A percentile compares a stretch with the other conserved stretches of the same genome.
phyloP scores from a whole-genome alignment of 1,140 invertebrate species.

The Grapholita molesta region DNA sequence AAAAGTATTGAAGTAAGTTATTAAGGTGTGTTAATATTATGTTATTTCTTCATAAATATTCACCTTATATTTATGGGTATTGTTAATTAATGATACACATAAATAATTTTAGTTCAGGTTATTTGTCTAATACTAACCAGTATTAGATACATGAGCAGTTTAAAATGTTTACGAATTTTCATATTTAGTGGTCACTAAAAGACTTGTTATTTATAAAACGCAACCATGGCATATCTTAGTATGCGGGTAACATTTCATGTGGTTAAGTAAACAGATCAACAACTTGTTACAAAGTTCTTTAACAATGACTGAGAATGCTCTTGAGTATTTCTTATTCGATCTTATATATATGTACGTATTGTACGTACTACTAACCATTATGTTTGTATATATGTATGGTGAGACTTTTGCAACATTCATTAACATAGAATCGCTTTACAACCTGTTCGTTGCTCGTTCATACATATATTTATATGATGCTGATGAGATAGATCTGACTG shows the following conservation, averaged over 20 bases:
- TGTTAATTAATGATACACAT: no score
- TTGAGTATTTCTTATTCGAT: neutral
- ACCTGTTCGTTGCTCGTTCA: neutral
- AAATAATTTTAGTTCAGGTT: no score
- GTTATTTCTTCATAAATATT: no score
- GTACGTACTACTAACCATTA: neutral
- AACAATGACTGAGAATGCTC: neutral
- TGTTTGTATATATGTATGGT: neutral
- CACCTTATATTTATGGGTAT: no score
- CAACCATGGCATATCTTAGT: neutral
- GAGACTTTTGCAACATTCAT: neutral
- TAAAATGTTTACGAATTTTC: no score
- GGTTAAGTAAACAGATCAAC: neutral
- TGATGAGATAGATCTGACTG: neutral
- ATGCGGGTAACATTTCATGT: neutral
- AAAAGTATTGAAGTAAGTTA: neutral
- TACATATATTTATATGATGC: neutral
- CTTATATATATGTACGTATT: no score
- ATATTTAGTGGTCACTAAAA: no score
- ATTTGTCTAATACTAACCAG: no score
- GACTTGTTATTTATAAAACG: no score
- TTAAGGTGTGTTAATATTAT: no score
- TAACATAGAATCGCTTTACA: conserved; percentile 2
- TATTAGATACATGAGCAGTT: no score
- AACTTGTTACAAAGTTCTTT: neutral